Conservation (phyloP, 1,140 invertebrate genomes). For the Coelopa frigida region DNA sequence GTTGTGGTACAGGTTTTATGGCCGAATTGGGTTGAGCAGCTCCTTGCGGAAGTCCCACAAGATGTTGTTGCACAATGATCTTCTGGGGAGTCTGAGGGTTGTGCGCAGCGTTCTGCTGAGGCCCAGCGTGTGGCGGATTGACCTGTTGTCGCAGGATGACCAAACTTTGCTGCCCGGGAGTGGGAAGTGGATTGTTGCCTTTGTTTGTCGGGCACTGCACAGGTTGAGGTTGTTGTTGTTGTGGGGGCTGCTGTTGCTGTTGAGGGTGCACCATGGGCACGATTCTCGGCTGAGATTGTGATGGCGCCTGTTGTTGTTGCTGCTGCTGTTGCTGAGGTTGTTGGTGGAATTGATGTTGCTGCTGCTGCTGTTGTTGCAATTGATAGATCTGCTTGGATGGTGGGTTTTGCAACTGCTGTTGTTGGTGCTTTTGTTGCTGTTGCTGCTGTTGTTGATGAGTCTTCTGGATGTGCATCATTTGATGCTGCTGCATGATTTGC, state of each 20-base stretch:
- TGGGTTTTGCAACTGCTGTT: not conserved
- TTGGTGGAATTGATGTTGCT: not conserved
- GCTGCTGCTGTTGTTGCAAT: conserved; percentile 15
- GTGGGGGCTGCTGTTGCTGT: conserved; percentile 11
- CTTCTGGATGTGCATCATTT: too few relatives aligned
- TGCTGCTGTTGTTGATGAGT: conserved; percentile 21
- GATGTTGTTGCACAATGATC: conserved; percentile 35
- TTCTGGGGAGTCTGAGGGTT: conserved; percentile 22
- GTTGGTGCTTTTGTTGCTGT: conserved; percentile 11
- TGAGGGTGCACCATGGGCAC: conserved; percentile 20
- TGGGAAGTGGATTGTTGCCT: not conserved
- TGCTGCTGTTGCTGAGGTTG: not conserved
- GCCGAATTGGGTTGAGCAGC: not conserved
- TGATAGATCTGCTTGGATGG: too few relatives aligned
- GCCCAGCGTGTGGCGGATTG: not conserved
- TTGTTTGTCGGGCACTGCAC: too few relatives aligned
- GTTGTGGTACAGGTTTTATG: not conserved
- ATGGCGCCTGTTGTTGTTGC: not conserved
- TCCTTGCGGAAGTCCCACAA: conserved; percentile 14
- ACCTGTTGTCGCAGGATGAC: too few relatives aligned
- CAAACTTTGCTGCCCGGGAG: too few relatives aligned
- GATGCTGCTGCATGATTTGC: conserved; percentile 13
- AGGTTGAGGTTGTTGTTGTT: conserved; percentile 17
- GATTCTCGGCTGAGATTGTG: not conserved
- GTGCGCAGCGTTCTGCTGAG: conserved; percentile 31